A percentile compares a stretch with the other conserved stretches of the same genome.
Evolutionary conservation across 1,140 invertebrate species (phyloP).

Genomic region (Trichonephila inaurata): DNA sequence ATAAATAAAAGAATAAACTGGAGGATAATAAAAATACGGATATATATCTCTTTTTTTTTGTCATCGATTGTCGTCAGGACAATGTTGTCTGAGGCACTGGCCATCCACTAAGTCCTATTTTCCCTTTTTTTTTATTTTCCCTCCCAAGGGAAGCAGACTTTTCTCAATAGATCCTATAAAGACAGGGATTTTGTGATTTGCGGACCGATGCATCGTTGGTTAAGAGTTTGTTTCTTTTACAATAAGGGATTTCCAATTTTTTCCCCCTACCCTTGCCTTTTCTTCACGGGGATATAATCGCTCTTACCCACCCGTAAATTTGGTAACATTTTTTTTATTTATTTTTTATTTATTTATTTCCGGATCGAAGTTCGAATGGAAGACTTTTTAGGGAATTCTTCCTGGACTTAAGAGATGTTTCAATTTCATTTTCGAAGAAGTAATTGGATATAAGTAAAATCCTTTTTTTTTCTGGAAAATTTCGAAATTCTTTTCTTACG

Average conservation of each 20-base stretch:
- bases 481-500: background rate
- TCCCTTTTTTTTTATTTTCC: background rate
- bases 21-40: slow-evolving; percentile 62
- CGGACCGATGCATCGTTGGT: slow-evolving; percentile 60
- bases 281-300: slow-evolving; percentile 30
- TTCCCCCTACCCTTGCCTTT: background rate
- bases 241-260: background rate
- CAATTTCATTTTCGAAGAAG: background rate
- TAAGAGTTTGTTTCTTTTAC: slow-evolving; percentile 44
- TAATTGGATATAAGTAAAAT: background rate
- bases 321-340: background rate
- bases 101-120: slow-evolving; percentile 53
- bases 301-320: slow-evolving; percentile 29
- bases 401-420: background rate
- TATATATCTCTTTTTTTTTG: slow-evolving; percentile 49
- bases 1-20: slow-evolving; percentile 50
- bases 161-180: slow-evolving; percentile 49
- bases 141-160: slow-evolving; percentile 37
- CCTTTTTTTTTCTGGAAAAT: background rate
- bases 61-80: slow-evolving; percentile 56
- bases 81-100: slow-evolving; percentile 19
- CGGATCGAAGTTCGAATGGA: slow-evolving; percentile 1
- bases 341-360: background rate
- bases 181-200: slow-evolving; percentile 62
- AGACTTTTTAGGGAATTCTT: background rate